Base-by-base conservation (phyloP, 2,888 invertebrate genomes). In the Spilosoma lubricipeda region DNA sequence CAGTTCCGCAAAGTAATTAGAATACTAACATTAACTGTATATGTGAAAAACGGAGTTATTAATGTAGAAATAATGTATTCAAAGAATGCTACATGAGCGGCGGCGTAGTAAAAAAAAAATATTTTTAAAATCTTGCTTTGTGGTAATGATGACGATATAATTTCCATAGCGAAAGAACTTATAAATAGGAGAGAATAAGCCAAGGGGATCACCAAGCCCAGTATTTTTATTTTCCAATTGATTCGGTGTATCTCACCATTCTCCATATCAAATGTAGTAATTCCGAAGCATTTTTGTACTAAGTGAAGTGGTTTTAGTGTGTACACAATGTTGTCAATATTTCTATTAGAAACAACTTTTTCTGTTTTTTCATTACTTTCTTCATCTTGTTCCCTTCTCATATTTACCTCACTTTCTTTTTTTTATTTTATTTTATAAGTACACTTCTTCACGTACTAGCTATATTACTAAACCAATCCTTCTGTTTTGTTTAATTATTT, bases 1-100 rank as follows among this genome's bases (percentile, higher is more conserved):
- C 18, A 71, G 42, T 45, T 71, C 71, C 15, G 71, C 71, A 71
- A 71, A 5, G 71, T 36, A 36, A 11, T 71, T 18, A 71, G 23
- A 45, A 71, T 15, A 27, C 30, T 65, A n/a, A 48, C n/a, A 18
- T 42, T 36, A 36, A 30, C 33, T 65, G 18, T 48, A 18, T 65
- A n/a, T 2, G 64, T 36, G 4, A 48, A 36, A 65, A 48, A 71
- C 2, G 18, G 36, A 9, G 64, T 33, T 63, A 9, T 36, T n/a
- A 71, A n/a, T 15, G 30, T 48, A 71, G 45, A 63, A 30, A 48
- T n/a, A 33, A 23, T 13, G 18, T 64, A 64, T 33, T 48, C 64
- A 48, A 48, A 20, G 8, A 63, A 33, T 9, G 8, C 5, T 33
- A 71, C 33, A 33, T 4, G 0, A 65, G 48, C 64, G 48, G 64